A percentile compares a stretch with the other conserved stretches of the same genome.
Evolutionary conservation across 2,888 invertebrate species (phyloP).

Genomic region (Drosophila dives): DNA sequence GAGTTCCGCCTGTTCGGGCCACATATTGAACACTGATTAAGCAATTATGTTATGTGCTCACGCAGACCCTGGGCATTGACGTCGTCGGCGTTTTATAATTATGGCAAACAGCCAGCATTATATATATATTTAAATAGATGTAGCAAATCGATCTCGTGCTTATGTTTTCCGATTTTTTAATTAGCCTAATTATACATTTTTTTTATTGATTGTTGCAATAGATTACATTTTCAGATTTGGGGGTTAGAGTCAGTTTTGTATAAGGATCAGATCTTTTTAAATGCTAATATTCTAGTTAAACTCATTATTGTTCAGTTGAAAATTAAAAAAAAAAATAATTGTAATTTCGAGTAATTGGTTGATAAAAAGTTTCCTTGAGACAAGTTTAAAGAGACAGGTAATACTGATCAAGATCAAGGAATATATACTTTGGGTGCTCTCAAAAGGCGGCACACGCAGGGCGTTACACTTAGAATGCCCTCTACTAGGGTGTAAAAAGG

Average conservation of each 20-base stretch:
- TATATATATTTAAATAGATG: constrained; percentile 45
- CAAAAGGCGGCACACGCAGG: neutral
- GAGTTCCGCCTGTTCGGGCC: constrained; percentile 54
- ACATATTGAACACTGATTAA: constrained; percentile 63
- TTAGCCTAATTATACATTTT: neutral
- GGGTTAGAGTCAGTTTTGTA: neutral
- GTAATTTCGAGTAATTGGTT: neutral
- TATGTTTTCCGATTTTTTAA: constrained; percentile 1
- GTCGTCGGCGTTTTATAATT: constrained; percentile 44
- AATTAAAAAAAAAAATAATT: neutral
- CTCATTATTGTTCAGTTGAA: neutral
- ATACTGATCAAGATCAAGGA: constrained; percentile 2
- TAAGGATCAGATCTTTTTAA: neutral
- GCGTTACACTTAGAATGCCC: constrained; percentile 2
- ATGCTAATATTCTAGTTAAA: neutral
- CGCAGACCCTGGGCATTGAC: constrained; percentile 59
- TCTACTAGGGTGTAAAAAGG: neutral
- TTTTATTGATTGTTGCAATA: neutral
- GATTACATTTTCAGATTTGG: neutral
- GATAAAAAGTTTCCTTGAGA: neutral
- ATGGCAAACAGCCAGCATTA: constrained; percentile 66
- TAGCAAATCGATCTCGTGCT: constrained; percentile 5
- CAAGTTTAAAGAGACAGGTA: neutral
- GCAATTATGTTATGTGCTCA: constrained; percentile 14
- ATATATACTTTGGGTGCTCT: neutral